Base-by-base conservation (phyloP, 2,797 vertebrate genomes). In the Phrynocephalus guinanensis region DNA sequence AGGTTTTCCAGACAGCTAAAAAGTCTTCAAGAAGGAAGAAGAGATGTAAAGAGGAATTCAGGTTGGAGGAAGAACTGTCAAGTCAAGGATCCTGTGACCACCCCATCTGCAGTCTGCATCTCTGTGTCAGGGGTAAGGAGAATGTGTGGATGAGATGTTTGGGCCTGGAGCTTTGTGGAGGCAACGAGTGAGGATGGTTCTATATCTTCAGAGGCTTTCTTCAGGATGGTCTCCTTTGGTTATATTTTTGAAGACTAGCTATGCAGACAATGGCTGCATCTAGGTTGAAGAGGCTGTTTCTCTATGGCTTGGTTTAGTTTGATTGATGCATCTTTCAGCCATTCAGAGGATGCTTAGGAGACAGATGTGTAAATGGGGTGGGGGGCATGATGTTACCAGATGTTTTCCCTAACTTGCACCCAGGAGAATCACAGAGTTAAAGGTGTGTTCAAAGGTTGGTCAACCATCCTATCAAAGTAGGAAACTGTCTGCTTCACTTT, bases 121-220 rank as follows among this genome's bases (percentile, higher is more conserved):
- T 98, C 93, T 98, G 97, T 95, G 96, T 98, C 3, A 79, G 96
- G 30, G 98, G 98, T 98, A 97, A 98, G 98, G 93, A 91, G 89
- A 86, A 50, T 63, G 66, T 6, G 9, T 30, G 89, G 78, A 70
- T 70, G 56, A 83, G 91, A 50, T 30, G 4, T 4, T 82, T 63
- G 22, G 1, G 0, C 44, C 79, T 0, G 4, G 75, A 76, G 80
- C 81, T 88, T 0, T 72, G 82, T 52, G 68, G 44, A 4, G 77
- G 11, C 48, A 86, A 83, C 52, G 33, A 79, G n/a, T 4, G 63
- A 79, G 85, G 52, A 48, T 0, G 1, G 79, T 88, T 52, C 11
- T n/a, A 86, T 13, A n/a, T 22, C 63, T 33, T 80, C 87, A 71
- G 73, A 92, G 88, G 79, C 86, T 87, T 86, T 91, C 83, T 83